phyloP scores from a whole-genome alignment of 2,888 invertebrate genomes.

The Drosophila fungiperda region DNA sequence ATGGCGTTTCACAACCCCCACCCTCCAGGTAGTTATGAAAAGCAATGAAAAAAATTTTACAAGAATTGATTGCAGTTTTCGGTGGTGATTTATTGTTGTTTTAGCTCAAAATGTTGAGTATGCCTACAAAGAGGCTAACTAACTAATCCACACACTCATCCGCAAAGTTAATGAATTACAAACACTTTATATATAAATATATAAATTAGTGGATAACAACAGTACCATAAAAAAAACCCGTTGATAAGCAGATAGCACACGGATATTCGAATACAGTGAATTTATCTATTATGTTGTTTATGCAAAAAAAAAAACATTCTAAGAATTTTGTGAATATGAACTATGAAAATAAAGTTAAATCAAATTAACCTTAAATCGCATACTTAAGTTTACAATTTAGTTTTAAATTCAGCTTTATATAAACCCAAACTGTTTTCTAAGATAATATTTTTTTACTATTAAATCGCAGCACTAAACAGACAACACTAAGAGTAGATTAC shows the following conservation, averaged over 20 bases:
- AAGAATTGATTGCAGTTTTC: background rate
- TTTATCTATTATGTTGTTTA: slow-evolving; percentile 66
- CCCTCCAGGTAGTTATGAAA: slow-evolving; percentile 8
- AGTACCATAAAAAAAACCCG: slow-evolving; percentile 8
- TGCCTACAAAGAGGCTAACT: background rate
- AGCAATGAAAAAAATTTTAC: background rate
- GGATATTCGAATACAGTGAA: slow-evolving; percentile 34
- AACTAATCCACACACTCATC: slow-evolving; percentile 6
- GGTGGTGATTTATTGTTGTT: background rate
- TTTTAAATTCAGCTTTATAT: background rate
- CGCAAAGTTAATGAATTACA: slow-evolving; percentile 1
- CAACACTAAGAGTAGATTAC: no score
- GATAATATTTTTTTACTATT: background rate
- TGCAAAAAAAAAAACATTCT: slow-evolving; percentile 48
- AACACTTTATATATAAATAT: background rate
- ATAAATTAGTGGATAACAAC: background rate
- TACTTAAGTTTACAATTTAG: background rate
- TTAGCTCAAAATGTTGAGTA: background rate
- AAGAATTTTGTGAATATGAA: slow-evolving; percentile 64
- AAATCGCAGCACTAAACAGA: no score
- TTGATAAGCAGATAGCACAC: slow-evolving; percentile 16
- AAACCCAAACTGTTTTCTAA: background rate
- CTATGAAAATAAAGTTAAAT: slow-evolving; percentile 48
- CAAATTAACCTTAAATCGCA: slow-evolving; percentile 8
- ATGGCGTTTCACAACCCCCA: background rate